Evolutionary conservation across 2,888 invertebrate genomes (phyloP).

Genomic region (Cryptophagus acutangulus): DNA sequence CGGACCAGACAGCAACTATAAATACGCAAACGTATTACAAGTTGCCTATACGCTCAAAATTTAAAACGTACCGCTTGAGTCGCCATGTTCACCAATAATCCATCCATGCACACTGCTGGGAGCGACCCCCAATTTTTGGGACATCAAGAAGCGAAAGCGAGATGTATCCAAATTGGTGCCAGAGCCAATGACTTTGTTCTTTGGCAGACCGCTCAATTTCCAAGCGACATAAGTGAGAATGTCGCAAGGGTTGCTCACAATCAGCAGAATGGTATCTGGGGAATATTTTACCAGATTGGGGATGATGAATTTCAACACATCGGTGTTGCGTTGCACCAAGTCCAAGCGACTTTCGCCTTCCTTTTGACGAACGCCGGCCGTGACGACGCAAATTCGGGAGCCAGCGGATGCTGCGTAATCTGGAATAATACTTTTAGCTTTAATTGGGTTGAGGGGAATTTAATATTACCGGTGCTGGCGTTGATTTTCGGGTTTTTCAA

Average conservation of each 20-base stretch:
- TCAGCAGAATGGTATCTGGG: slow-evolving; percentile 77
- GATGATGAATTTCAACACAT: slow-evolving; percentile 80
- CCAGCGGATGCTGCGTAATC: slow-evolving; percentile 74
- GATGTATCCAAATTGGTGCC: slow-evolving; percentile 93
- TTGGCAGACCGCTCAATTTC: slow-evolving; percentile 87
- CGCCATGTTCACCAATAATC: slow-evolving; percentile 94
- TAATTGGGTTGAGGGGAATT: not conserved
- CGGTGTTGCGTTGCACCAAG: slow-evolving; percentile 85
- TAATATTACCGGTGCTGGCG: slow-evolving; percentile 58
- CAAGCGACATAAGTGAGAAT: slow-evolving; percentile 91
- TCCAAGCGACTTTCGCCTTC: slow-evolving; percentile 85
- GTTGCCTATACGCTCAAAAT: too few species aligned
- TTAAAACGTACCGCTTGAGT: slow-evolving; percentile 49
- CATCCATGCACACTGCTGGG: slow-evolving; percentile 85
- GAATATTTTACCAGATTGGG: slow-evolving; percentile 78
- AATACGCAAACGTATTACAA: too few species aligned
- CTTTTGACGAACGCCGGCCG: slow-evolving; percentile 88
- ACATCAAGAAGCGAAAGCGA: slow-evolving; percentile 81
- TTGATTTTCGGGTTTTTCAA: slow-evolving; percentile 73
- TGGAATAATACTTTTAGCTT: slow-evolving; percentile 30
- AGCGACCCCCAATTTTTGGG: slow-evolving; percentile 74
- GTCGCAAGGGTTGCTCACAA: slow-evolving; percentile 92
- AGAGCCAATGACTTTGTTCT: slow-evolving; percentile 80
- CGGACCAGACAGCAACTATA: slow-evolving; percentile 87
- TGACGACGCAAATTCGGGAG: slow-evolving; percentile 81